phyloP scores from a whole-genome alignment of 2,113 vertebrate species.

The Hydropotes inermis region DNA sequence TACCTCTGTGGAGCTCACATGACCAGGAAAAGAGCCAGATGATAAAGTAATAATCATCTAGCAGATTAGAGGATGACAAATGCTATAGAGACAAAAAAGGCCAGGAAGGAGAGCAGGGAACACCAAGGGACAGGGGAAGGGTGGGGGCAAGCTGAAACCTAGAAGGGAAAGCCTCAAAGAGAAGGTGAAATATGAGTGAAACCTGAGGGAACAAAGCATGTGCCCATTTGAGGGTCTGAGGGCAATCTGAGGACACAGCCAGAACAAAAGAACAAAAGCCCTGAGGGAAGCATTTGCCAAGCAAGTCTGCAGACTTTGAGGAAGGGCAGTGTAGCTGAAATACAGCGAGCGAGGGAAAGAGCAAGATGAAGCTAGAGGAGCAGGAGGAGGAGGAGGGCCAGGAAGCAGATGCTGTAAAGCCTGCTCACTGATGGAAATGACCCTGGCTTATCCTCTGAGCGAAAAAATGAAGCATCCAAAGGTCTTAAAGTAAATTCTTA shows the following conservation, averaged over 20 bases:
- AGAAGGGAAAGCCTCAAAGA: background rate
- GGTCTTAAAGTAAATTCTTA: background rate
- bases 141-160: background rate
- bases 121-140: background rate
- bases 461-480: background rate
- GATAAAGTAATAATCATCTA: background rate
- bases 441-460: background rate
- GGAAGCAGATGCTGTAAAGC: background rate
- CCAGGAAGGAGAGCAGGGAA: background rate
- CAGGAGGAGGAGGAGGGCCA: background rate
- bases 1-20: background rate
- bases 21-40: background rate
- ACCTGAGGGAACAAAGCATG: background rate
- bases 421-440: background rate
- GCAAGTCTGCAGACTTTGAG: background rate
- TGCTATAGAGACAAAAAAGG: background rate
- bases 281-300: background rate
- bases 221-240: background rate
- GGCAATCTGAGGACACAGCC: background rate
- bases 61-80: background rate
- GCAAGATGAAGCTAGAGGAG: background rate
- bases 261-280: background rate
- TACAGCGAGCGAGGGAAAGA: background rate
- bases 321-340: background rate
- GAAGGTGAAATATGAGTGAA: background rate